Evolutionary conservation across 2,888 invertebrate genomes (phyloP).

Genomic region (Elmis aenea): DNA sequence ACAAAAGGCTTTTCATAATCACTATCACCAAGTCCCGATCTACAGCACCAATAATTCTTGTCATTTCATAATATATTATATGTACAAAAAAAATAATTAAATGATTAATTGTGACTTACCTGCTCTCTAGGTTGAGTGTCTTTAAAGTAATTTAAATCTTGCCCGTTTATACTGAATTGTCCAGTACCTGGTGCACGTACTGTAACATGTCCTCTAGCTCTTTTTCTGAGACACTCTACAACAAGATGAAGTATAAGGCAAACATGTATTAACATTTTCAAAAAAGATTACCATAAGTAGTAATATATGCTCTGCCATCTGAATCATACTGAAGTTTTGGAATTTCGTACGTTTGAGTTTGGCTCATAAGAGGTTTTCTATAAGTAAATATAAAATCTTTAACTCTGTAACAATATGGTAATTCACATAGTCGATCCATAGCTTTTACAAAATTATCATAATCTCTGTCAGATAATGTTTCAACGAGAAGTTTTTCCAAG

Average conservation of each 20-base stretch:
- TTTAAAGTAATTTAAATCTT: slow-evolving; percentile 72
- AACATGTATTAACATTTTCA: not conserved
- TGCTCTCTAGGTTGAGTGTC: slow-evolving; percentile 69
- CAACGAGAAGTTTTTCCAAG: slow-evolving; percentile 61
- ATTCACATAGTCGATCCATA: slow-evolving; percentile 64
- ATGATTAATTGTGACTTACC: no score
- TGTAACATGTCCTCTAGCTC: slow-evolving; percentile 72
- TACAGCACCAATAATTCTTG: no score
- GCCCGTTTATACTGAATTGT: slow-evolving; percentile 73
- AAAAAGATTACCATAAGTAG: slow-evolving; percentile 58
- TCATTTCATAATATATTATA: no score
- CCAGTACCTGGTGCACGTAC: slow-evolving; percentile 79
- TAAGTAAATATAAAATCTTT: slow-evolving; percentile 72
- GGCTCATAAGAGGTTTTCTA: slow-evolving; percentile 56
- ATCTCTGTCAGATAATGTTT: slow-evolving; percentile 61
- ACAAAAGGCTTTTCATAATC: no score
- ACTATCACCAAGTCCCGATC: no score
- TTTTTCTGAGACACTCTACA: slow-evolving; percentile 66
- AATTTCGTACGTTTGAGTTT: slow-evolving; percentile 56
- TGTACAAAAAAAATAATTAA: no score
- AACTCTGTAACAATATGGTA: slow-evolving; percentile 66
- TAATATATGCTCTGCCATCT: slow-evolving; percentile 66
- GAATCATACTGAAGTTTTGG: slow-evolving; percentile 65
- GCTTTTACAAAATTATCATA: slow-evolving; percentile 68
- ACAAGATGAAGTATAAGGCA: slow-evolving; percentile 10